Evolutionary conservation across 2,888 invertebrate species (phyloP), one percentile per base, ranked within the genome.

Genomic region (Tanytarsus gracilentus): DNA sequence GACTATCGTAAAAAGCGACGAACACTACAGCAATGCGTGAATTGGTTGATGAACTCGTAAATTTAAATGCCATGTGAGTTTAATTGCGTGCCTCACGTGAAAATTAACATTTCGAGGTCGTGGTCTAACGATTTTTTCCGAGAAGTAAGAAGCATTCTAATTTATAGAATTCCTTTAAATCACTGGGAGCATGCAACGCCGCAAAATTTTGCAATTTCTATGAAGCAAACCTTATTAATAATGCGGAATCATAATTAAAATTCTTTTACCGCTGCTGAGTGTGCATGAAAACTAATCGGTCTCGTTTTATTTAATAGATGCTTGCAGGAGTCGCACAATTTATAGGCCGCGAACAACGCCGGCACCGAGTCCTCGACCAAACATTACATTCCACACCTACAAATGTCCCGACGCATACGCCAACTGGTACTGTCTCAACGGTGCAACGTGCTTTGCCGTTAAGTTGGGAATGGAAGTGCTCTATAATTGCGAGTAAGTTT

Each of bases 391-490:
- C 84, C 92, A 90, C 76, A 91, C 87, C 74, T 92, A n/a, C 9
- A 84, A 85, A 75, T 94, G 94, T 78, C 92, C 92, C 75, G 87
- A 87, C 66, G 87, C 88, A 69, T 93, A 93, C 79, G 90, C 88
- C 70, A 88, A 89, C 73, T 92, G 89, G 87, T 94, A 92, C 80
- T 94, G 94, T 79, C 84, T 94, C 66, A 94, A 94, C 78, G 92
- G 91, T 72, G 94, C 92, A 75, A 88, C 86, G 71, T 94, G 94
- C 79, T 94, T 94, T 79, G 89, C 90, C 67, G 90, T 94, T 70
- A 90, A 91, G 78, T 93, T 94, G 72, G 90, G 88, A 73, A 88
- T 92, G 75, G 87, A 88, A 73, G 84, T 90, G 67, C 84, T 94
- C 68, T 94, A 93, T 79, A 94, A 93, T 78, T 94, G 94, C 84